Conservation (phyloP, 2,113 vertebrate genomes). For the Syngnathoides biaculeatus region DNA sequence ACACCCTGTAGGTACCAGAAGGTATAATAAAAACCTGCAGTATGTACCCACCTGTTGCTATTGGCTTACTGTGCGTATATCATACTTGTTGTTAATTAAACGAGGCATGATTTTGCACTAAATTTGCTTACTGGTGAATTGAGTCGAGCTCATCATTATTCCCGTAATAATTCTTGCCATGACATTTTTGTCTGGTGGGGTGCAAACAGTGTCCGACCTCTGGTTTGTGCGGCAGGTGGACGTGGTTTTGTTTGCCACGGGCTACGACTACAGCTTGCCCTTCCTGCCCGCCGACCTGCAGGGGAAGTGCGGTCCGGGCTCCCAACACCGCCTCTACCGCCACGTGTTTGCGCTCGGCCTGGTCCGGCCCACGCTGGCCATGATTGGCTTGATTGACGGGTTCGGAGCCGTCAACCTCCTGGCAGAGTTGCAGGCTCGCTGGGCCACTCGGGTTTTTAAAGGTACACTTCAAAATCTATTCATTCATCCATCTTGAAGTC, state of each 20-base stretch:
- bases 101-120: no score
- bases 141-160: no score
- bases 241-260: slow-evolving; percentile 82
- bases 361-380: slow-evolving; percentile 78
- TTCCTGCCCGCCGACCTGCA: slow-evolving; percentile 74
- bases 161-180: no score
- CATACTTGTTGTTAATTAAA: no score
- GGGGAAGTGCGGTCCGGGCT: slow-evolving; percentile 59
- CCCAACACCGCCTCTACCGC: slow-evolving; percentile 76
- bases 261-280: slow-evolving; percentile 82
- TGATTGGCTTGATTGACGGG: slow-evolving; percentile 79
- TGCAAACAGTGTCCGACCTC: background rate
- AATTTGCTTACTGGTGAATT: no score
- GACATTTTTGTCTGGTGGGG: background rate
- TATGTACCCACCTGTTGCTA: no score
- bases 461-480: no score
- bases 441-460: slow-evolving; percentile 80
- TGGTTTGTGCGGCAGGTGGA: slow-evolving; percentile 63
- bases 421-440: slow-evolving; percentile 84
- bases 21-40: no score
- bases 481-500: no score
- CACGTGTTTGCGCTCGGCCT: slow-evolving; percentile 76
- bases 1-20: no score
- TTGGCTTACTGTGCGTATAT: no score
- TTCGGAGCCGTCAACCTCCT: slow-evolving; percentile 80